Conservation (phyloP, 2,113 vertebrate genomes). For the Phalacrocorax carbo region DNA sequence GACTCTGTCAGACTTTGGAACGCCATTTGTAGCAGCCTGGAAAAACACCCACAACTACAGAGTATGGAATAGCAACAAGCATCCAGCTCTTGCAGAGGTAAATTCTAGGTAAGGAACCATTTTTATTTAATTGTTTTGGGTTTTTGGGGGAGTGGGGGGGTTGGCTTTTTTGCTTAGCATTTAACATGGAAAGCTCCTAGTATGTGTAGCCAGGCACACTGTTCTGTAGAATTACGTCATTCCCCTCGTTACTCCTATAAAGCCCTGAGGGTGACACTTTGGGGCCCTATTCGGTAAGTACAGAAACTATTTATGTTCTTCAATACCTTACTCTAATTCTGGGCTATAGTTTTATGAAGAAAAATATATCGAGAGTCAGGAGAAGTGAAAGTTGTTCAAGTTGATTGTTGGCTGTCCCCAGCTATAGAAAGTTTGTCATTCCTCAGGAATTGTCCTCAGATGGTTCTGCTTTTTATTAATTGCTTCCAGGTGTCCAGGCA, state of each 20-base stretch:
- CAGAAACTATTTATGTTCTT: not conserved
- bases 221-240: not conserved
- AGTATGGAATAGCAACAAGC: constrained; percentile 94
- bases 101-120: constrained; percentile 83
- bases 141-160: too few relatives aligned
- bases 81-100: constrained; percentile 86
- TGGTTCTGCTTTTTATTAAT: not conserved
- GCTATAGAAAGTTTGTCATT: not conserved
- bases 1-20: constrained; percentile 89
- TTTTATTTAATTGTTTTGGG: not conserved
- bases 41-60: constrained; percentile 94
- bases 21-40: constrained; percentile 86
- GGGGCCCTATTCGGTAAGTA: not conserved
- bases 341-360: not conserved
- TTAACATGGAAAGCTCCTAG: not conserved
- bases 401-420: not conserved
- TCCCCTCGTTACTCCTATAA: not conserved
- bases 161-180: not conserved
- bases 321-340: not conserved
- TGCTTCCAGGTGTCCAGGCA: not conserved
- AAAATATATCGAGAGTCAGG: not conserved
- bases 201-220: not conserved
- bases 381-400: not conserved
- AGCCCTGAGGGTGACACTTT: not conserved
- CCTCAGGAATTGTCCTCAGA: not conserved